A percentile compares a stretch with the other conserved stretches of the same genome.
Evolutionary conservation across 2,797 vertebrate genomes (phyloP).

Genomic region (Gymnoscopelus microlampas): DNA sequence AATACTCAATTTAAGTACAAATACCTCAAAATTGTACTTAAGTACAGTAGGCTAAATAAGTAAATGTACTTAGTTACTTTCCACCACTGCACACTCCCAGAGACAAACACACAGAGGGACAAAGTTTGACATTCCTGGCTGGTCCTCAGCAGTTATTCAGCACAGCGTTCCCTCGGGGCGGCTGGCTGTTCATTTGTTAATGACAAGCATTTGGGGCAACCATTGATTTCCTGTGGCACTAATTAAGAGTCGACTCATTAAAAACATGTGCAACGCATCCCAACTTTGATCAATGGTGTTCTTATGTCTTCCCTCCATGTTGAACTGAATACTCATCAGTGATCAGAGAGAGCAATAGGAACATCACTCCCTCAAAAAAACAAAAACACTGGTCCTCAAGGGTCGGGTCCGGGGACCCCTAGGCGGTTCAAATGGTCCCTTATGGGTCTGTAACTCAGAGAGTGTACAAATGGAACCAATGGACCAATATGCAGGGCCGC

Average conservation of each 20-base stretch:
- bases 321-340: slow-evolving; percentile 6
- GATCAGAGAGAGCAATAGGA: slow-evolving; percentile 42
- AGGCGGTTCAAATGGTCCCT: too few relatives aligned
- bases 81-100: background rate
- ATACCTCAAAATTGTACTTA: too few relatives aligned
- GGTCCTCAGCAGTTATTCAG: slow-evolving; percentile 64
- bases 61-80: too few relatives aligned
- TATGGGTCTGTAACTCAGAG: too few relatives aligned
- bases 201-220: slow-evolving; percentile 76
- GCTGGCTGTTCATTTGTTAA: slow-evolving; percentile 77
- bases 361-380: background rate
- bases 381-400: too few relatives aligned
- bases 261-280: slow-evolving; percentile 74
- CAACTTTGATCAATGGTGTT: slow-evolving; percentile 53
- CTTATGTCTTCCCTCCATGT: slow-evolving; percentile 23
- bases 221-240: slow-evolving; percentile 79
- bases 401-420: too few relatives aligned
- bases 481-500: too few relatives aligned
- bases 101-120: slow-evolving; percentile 2
- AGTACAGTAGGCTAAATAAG: too few relatives aligned
- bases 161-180: slow-evolving; percentile 65
- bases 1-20: too few relatives aligned
- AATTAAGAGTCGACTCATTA: slow-evolving; percentile 81
- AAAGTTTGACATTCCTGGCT: background rate
- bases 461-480: too few relatives aligned